Conservation (phyloP, 2,797 vertebrate genomes). For the Betta splendens region DNA sequence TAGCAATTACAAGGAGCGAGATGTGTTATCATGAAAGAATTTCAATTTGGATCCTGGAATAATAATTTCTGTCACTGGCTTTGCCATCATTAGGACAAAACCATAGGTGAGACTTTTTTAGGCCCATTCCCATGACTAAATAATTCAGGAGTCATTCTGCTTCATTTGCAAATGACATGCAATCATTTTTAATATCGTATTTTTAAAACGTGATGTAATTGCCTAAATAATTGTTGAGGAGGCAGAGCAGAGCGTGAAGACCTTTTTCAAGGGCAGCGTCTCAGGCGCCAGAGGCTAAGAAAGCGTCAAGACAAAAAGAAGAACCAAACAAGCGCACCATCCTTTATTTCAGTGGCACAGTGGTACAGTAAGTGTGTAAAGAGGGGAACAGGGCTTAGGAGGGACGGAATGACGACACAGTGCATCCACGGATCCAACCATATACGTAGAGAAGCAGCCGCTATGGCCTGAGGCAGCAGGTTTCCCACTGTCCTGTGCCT, state of each 20-base stretch:
- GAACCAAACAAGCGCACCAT: neutral
- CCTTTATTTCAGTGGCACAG: conserved; percentile 28
- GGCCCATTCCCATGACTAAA: conserved; percentile 41
- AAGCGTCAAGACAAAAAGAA: conserved; percentile 1
- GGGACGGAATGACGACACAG: conserved; percentile 16
- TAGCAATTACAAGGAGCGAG: conserved; percentile 31
- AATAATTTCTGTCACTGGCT: conserved; percentile 36
- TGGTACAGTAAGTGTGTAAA: conserved; percentile 21
- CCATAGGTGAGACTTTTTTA: conserved; percentile 50
- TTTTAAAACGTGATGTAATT: conserved; percentile 17
- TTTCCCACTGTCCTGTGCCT: conserved; percentile 27
- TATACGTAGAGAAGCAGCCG: conserved; percentile 15
- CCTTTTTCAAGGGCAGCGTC: conserved; percentile 6
- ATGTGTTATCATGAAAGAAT: conserved; percentile 38
- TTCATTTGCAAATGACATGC: conserved; percentile 33
- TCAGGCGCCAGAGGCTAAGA: neutral
- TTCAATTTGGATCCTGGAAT: conserved; percentile 38
- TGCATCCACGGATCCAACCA: conserved; percentile 16
- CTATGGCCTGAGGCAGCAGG: conserved; percentile 35
- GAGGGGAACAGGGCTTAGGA: conserved; percentile 27
- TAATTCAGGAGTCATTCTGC: conserved; percentile 45
- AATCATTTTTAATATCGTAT: conserved; percentile 12
- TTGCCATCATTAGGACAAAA: conserved; percentile 42
- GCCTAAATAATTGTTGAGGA: conserved; percentile 8
- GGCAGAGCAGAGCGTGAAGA: neutral